Conservation (phyloP, 2,888 invertebrate species). For the Rhyacophila evoluta region DNA sequence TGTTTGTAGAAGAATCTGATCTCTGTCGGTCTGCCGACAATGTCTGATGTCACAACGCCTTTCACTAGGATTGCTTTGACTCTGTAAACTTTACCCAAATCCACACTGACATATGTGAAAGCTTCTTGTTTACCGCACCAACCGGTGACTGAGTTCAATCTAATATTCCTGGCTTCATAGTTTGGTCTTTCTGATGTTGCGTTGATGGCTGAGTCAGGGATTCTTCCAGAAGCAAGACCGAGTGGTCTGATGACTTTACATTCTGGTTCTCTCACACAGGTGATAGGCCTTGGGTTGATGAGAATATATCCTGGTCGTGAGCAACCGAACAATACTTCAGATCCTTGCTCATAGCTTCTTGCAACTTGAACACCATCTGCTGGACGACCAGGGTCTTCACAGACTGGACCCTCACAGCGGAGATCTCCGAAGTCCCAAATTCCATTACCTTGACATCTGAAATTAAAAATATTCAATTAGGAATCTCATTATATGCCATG, state of each 20-base stretch:
- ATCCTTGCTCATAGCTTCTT: conserved; percentile 87
- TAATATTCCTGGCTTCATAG: conserved; percentile 89
- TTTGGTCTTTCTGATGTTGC: conserved; percentile 94
- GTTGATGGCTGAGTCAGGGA: conserved; percentile 95
- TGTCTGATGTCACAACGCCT: conserved; percentile 94
- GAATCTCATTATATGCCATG: too few species aligned
- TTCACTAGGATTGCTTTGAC: conserved; percentile 94
- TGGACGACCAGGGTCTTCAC: conserved; percentile 94
- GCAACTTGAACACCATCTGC: conserved; percentile 91
- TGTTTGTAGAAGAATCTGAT: conserved; percentile 97
- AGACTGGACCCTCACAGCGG: conserved; percentile 96
- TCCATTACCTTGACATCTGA: conserved; percentile 88
- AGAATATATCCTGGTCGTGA: conserved; percentile 92
- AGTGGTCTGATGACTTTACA: conserved; percentile 93
- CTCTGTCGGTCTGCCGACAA: conserved; percentile 95
- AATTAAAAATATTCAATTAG: conserved; percentile 53
- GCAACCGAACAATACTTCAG: conserved; percentile 92
- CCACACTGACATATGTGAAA: conserved; percentile 95
- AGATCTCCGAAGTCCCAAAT: conserved; percentile 98
- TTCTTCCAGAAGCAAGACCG: conserved; percentile 90
- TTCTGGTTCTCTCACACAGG: conserved; percentile 92
- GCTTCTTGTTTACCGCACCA: conserved; percentile 98
- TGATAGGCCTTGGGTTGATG: conserved; percentile 90
- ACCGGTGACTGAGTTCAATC: conserved; percentile 92
- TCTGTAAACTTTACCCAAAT: conserved; percentile 91